Evolutionary conservation across 2,888 invertebrate species (phyloP), one percentile per base, ranked within the genome.

Genomic region (Pasiphila rectangulata): DNA sequence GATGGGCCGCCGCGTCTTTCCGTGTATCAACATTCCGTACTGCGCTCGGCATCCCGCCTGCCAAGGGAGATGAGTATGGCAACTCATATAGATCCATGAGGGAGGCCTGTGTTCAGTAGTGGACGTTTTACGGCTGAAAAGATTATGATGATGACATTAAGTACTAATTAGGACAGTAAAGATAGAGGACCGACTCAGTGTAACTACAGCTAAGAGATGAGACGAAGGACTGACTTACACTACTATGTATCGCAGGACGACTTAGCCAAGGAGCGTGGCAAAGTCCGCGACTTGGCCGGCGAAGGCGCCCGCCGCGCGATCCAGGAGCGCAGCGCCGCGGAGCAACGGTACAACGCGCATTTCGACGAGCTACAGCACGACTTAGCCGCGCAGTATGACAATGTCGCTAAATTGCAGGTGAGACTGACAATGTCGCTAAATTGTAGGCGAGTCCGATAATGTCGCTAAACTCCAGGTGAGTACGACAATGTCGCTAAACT

Each of bases 281-380:
- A 94, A 61, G 87, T 95, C 0, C 90, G 95, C 9, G 95, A 95
- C 56, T 77, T 94, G 24, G 92, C 94, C 0, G 93, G 93, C 34
- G 96, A 95, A 63, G 94, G 95, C 52, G 90, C 93, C 0, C 89
- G 94, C 0, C 90, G 94, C 4, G 88, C 94, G 13, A 85, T 93
- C 5, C 94, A 93, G 40, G 94, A 95, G 74, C 87, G 95, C 19
- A 90, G 93, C 55, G 92, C 93, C 23, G 92, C 93, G 0, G 94
- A 95, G 67, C 89, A 93, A 32, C 90, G 94, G 0, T 95, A 94
- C 74, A 92, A 91, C 50, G 93, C 92, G 53, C 92, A 93, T 66
- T 92, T 94, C 48, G 96, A 96, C 68, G 94, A 95, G 60, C 82
- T 96, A 30, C 94, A 94, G 13, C 92, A 93, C 3, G 96, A 96